Evolutionary conservation across 2,113 vertebrate genomes (phyloP), one percentile per base, ranked within the genome.

Genomic region (Phodopus roborovskii): DNA sequence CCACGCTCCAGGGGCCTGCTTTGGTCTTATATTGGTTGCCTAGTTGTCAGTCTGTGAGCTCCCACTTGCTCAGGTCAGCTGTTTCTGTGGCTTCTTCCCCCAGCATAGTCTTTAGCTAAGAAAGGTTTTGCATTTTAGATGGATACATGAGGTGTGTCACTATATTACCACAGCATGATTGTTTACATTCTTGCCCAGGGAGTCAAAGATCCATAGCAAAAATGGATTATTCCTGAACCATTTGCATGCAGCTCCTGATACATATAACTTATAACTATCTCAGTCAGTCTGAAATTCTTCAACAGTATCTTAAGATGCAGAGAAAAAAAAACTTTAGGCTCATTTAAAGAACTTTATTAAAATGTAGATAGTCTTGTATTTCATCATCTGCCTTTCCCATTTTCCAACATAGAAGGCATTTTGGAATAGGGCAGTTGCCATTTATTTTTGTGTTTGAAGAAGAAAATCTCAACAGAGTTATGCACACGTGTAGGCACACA

Each of bases 401-500:
- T 28, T 73, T 7, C 68, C 13, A 74, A 56, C 7, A 77, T 53
- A 70, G n/a, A 86, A 78, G 70, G 17, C 58, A 91, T 15, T 83
- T 9, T 82, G 11, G 11, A 1, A 33, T 48, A 20, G 20, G 3
- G 58, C 2, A 64, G 3, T 62, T 33, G 1, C 58, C 91, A 1
- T 66, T 90, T 94, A 82, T 77, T 91, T 94, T 91, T 94, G 66
- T 89, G 45, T 78, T 91, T 64, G 1, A 50, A 91, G 82, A 74
- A n/a, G 11, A 75, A 81, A 97, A 81, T 48, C 58, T 95, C n/a
- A 53, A n/a, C 17, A 24, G 26, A 95, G 36, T 94, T 36, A 36
- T 22, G 3, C 68, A 66, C 22, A 84, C 4, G 39, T 12, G 42
- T 24, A n/a, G 30, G 45, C 11, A 73, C n/a, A 85, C 22, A 71